Evolutionary conservation across 2,888 invertebrate genomes (phyloP).

Genomic region (Aporophyla nigra): DNA sequence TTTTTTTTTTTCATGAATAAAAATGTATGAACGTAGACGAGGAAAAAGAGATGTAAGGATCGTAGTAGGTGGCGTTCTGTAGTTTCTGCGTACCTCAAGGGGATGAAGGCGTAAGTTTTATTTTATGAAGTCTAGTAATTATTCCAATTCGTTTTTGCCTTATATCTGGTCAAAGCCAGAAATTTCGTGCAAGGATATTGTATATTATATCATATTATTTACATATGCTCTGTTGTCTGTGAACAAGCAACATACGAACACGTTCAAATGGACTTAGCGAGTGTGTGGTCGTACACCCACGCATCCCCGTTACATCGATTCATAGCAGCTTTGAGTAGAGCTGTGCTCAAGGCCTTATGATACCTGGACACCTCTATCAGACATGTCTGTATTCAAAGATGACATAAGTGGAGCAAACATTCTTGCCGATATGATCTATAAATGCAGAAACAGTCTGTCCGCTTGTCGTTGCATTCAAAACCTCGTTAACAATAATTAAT

Average conservation of each 20-base stretch:
- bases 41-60: no score
- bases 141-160: background rate
- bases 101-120: no score
- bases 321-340: background rate
- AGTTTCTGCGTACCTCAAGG: no score
- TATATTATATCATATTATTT: background rate
- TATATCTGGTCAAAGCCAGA: background rate
- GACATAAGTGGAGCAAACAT: no score
- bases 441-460: no score
- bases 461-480: no score
- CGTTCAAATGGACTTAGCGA: background rate
- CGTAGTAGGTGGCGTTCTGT: no score
- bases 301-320: background rate
- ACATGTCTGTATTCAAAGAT: background rate
- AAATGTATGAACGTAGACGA: no score
- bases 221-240: background rate
- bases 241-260: background rate
- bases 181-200: background rate
- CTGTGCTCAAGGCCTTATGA: background rate
- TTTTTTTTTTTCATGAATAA: no score
- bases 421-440: no score
- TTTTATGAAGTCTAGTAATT: background rate
- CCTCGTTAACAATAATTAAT: no score
- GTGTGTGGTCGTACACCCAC: constrained; percentile 2
- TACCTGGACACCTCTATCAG: background rate